Evolutionary conservation across 2,797 vertebrate species (phyloP), one percentile per base, ranked within the genome.

Genomic region (Lagocephalus sceleratus): DNA sequence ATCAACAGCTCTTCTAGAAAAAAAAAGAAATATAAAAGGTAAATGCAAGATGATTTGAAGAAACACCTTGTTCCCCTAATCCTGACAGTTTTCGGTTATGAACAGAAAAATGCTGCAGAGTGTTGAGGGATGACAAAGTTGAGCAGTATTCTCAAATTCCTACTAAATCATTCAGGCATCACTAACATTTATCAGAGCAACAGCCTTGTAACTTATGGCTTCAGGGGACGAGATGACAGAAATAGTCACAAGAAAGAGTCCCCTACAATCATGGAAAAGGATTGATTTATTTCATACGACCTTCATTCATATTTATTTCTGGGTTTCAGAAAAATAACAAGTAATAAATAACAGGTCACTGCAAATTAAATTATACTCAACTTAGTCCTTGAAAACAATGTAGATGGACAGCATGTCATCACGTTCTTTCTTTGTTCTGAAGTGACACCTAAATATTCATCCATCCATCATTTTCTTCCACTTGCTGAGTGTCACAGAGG

Each of bases 161-260:
- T 42, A 54, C 67, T 63, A 74, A 82, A 85, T 81, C 76, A 84
- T 70, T 70, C 54, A 73, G 59, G 62, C 61, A 57, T 68, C 41
- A 57, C 52, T 78, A 58, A 61, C 51, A 73, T 67, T 77, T 68
- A 73, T 71, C 62, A 75, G 58, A 48, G 48, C 66, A 57, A 58
- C 54, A 71, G 50, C 47, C 48, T 57, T 62, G 52, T 71, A 58
- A 66, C 63, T 76, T 68, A 62, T 71, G 68, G 63, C 71, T 81
- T 63, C 62, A 54, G 63, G 54, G 70, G 47, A 16, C 16, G 48
- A 52, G 55, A 47, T 78, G 80, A 72, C 72, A 80, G 72, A 75
- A 68, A 63, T 60, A 78, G 76, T 78, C 70, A 74, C 63, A 74
- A 76, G 68, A 74, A 71, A 74, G 15, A 65, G 55, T 50, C 69